Percentiles rank a stretch among this genome's conserved stretches.
These are phyloP conservation scores for Zonitis immaculata DNA, from an alignment of 2,888 invertebrate species.

Conservation along the genomic window DNA sequence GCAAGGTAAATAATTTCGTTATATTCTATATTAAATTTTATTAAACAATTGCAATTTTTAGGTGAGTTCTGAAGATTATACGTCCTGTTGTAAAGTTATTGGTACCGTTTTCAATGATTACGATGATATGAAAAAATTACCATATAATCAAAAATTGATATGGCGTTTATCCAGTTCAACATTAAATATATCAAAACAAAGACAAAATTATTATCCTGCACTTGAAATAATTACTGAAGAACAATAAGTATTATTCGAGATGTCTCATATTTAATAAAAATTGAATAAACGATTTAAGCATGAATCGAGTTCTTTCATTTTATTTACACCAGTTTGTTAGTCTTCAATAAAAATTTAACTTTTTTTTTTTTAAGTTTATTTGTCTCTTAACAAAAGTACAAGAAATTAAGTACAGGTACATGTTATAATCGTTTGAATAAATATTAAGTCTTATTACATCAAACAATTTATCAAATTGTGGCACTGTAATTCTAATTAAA, in stretches of 20 bases:
- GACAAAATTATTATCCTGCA: slow-evolving; percentile 9
- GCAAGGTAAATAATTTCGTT: slow-evolving; percentile 53
- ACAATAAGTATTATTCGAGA: neutral
- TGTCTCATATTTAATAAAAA: neutral
- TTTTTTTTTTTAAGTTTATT: too few species aligned
- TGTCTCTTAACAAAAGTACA: neutral
- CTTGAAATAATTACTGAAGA: slow-evolving; percentile 14
- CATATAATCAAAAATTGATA: slow-evolving; percentile 67
- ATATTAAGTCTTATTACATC: neutral
- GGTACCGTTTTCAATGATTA: slow-evolving; percentile 64
- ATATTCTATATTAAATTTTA: slow-evolving; percentile 7
- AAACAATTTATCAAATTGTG: neutral
- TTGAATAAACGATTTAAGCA: too few species aligned
- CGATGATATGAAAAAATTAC: slow-evolving; percentile 64
- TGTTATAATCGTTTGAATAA: neutral
- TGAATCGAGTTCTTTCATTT: too few species aligned
- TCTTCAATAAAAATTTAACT: too few species aligned
- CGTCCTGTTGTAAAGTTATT: slow-evolving; percentile 58
- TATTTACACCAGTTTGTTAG: too few species aligned
- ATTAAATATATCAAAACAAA: slow-evolving; percentile 35
- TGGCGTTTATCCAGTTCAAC: slow-evolving; percentile 75
- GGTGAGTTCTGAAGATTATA: slow-evolving; percentile 55
- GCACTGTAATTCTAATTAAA: neutral
- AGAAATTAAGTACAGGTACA: slow-evolving; percentile 2
- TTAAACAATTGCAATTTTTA: slow-evolving; percentile 1